phyloP scores from a whole-genome alignment of 2,113 vertebrate genomes.

The Geococcyx californianus region DNA sequence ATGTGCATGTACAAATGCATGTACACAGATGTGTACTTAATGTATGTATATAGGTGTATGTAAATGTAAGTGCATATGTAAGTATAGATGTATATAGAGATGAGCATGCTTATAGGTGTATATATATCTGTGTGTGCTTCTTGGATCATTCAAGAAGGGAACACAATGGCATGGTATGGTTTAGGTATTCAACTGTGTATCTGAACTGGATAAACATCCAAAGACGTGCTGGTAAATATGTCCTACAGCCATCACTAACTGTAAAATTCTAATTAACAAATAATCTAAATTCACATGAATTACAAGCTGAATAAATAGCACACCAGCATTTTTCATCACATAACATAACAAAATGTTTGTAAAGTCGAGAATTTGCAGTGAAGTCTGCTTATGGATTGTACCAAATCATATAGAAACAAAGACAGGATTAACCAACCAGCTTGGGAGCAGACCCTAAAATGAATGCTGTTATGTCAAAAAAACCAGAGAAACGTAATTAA shows the following conservation, averaged over 20 bases:
- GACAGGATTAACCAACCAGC: background rate
- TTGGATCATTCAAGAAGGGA: background rate
- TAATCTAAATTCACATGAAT: background rate
- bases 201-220: background rate
- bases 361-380: background rate
- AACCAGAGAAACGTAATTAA: background rate
- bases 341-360: background rate
- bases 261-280: background rate
- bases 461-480: background rate
- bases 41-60: background rate
- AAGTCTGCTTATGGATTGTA: background rate
- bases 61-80: background rate
- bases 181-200: background rate
- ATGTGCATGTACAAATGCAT: background rate
- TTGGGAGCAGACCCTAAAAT: background rate
- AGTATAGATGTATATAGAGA: background rate
- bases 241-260: background rate
- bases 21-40: fast-evolving
- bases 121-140: background rate
- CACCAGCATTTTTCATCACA: background rate
- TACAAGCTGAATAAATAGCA: background rate
- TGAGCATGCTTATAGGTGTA: background rate
- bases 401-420: background rate
- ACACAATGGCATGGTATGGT: background rate
- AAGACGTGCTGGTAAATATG: background rate